Conservation (phyloP, 2,888 invertebrate genomes). For the Syrista parreyssii region DNA sequence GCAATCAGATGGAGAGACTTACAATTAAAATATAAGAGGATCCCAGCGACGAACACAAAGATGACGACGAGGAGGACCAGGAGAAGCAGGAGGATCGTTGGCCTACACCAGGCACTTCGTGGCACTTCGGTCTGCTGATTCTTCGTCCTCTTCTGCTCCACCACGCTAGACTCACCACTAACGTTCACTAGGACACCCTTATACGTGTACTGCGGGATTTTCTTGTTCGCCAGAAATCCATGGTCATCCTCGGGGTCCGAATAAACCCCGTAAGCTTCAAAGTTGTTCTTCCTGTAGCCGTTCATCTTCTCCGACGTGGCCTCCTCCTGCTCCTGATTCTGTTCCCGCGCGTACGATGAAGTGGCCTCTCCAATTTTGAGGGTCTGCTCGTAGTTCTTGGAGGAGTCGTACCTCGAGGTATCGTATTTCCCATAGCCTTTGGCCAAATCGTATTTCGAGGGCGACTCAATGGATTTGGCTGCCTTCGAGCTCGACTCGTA, state of each 20-base stretch:
- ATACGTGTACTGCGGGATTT: slow-evolving; percentile 58
- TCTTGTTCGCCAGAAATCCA: slow-evolving; percentile 59
- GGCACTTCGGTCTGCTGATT: slow-evolving; percentile 63
- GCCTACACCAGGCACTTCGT: slow-evolving; percentile 69
- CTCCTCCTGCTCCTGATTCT: slow-evolving; percentile 11
- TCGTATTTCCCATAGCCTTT: slow-evolving; percentile 11
- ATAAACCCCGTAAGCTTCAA: slow-evolving; percentile 64
- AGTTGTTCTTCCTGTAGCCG: slow-evolving; percentile 62
- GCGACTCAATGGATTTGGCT: slow-evolving; percentile 40
- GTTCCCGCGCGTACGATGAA: slow-evolving; percentile 11
- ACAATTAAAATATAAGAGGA: slow-evolving; percentile 73
- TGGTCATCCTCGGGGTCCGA: slow-evolving; percentile 64
- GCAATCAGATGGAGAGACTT: slow-evolving; percentile 56
- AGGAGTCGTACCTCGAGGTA: slow-evolving; percentile 56
- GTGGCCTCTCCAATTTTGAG: slow-evolving; percentile 55
- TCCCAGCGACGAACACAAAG: slow-evolving; percentile 71
- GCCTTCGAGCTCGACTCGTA: slow-evolving; percentile 37
- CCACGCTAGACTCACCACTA: slow-evolving; percentile 61
- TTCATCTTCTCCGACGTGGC: slow-evolving; percentile 56
- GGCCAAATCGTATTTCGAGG: slow-evolving; percentile 52
- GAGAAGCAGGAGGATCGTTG: slow-evolving; percentile 70
- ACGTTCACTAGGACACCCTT: slow-evolving; percentile 64
- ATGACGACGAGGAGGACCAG: slow-evolving; percentile 70
- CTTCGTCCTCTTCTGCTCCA: slow-evolving; percentile 58
- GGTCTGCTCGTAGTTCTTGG: slow-evolving; percentile 60